A percentile compares a stretch with the other conserved stretches of the same genome.
Conservation (phyloP, 2,888 invertebrate genomes). For the Philonicus albiceps region DNA sequence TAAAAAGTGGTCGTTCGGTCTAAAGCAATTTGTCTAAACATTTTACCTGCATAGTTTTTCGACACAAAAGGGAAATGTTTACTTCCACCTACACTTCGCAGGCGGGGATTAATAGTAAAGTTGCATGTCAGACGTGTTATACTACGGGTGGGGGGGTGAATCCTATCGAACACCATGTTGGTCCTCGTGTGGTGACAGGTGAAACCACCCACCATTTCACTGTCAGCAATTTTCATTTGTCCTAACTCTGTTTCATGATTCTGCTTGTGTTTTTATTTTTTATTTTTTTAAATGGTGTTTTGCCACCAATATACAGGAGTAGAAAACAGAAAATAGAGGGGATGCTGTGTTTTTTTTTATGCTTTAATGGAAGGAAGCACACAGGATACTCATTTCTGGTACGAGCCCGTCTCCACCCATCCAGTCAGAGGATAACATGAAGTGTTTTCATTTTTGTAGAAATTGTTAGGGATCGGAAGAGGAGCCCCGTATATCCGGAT, state of each 20-base stretch:
- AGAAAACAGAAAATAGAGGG: background rate
- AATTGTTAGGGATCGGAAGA: background rate
- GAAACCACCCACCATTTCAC: background rate
- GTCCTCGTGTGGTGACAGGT: background rate
- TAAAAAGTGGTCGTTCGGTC: background rate
- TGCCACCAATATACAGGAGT: background rate
- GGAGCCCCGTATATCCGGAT: background rate
- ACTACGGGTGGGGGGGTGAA: background rate
- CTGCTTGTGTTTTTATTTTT: background rate
- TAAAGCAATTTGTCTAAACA: background rate
- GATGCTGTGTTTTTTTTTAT: background rate
- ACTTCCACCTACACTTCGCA: background rate
- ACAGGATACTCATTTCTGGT: background rate
- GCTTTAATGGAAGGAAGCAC: background rate
- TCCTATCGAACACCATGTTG: background rate
- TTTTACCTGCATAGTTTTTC: background rate
- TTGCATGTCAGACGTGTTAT: conserved; percentile 18
- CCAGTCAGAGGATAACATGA: background rate
- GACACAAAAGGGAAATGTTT: background rate
- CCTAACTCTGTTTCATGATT: background rate
- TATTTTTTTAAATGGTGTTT: background rate
- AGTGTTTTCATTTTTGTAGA: background rate
- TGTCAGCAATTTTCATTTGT: background rate
- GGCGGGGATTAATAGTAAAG: background rate
- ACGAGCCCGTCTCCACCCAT: background rate